Conservation (phyloP, 2,797 vertebrate genomes). For the Melanogrammus aeglefinus region DNA sequence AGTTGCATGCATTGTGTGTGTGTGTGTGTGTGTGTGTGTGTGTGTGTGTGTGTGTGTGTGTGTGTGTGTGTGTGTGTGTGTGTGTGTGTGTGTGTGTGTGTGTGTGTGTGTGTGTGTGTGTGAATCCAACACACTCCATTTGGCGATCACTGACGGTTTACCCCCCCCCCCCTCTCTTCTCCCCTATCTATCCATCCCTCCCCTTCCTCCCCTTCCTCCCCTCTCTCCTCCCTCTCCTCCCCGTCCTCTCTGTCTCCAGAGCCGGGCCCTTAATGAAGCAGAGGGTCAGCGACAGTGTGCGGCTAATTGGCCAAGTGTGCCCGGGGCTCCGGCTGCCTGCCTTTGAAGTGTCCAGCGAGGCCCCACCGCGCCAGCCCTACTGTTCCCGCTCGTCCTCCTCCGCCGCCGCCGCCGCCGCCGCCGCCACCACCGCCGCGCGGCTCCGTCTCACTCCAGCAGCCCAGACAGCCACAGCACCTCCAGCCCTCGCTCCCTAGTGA, state of each 20-base stretch:
- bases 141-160: constrained; percentile 32
- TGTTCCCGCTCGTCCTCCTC: constrained; percentile 9
- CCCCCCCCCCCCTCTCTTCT: constrained; percentile 24
- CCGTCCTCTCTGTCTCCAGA: constrained; percentile 46
- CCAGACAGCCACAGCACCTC: constrained; percentile 50
- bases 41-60: neutral
- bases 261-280: constrained; percentile 71
- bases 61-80: constrained; percentile 15
- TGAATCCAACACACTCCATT: constrained; percentile 19
- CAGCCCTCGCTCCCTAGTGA: constrained; percentile 60
- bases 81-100: constrained; percentile 27
- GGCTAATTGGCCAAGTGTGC: constrained; percentile 78
- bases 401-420: constrained; percentile 39
- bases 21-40: neutral
- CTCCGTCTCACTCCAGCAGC: constrained; percentile 64
- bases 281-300: constrained; percentile 66
- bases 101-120: constrained; percentile 24
- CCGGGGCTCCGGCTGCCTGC: constrained; percentile 64
- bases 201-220: neutral
- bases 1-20: too few relatives aligned
- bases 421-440: constrained; percentile 16
- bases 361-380: constrained; percentile 33
- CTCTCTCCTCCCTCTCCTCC: constrained; percentile 36
- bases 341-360: constrained; percentile 73
- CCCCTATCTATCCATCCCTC: neutral